Evolutionary conservation across 2,888 invertebrate species (phyloP).

Genomic region (Calliopum simillimum): DNA sequence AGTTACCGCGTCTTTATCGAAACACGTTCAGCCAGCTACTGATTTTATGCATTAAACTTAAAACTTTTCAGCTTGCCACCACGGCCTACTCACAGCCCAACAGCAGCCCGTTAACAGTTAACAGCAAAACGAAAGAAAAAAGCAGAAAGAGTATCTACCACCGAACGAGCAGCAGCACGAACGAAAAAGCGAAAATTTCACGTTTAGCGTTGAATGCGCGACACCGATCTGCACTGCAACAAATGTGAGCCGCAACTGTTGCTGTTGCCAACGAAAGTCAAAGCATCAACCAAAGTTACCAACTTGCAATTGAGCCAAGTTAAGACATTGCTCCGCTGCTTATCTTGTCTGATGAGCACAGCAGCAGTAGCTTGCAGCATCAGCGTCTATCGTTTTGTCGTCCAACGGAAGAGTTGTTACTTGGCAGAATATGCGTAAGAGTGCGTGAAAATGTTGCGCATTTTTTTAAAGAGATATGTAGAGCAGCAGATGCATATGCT

Average conservation of each 20-base stretch:
- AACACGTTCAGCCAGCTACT: constrained; percentile 23
- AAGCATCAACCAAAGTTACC: background rate
- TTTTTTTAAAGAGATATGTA: too few relatives aligned
- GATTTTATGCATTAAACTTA: background rate
- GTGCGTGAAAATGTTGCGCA: too few relatives aligned
- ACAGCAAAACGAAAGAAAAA: background rate
- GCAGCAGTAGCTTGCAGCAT: background rate
- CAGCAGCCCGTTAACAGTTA: background rate
- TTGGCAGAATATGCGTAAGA: too few relatives aligned
- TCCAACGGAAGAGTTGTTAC: too few relatives aligned
- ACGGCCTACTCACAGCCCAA: background rate
- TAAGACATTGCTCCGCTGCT: too few relatives aligned
- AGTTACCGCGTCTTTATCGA: constrained; percentile 18
- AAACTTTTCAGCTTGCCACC: background rate
- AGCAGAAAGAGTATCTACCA: background rate
- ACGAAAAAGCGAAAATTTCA: background rate
- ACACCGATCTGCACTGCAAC: constrained; percentile 25
- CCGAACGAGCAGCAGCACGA: background rate
- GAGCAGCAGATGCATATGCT: too few relatives aligned
- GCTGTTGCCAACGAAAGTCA: constrained; percentile 11
- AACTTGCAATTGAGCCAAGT: background rate
- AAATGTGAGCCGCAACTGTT: constrained; percentile 33
- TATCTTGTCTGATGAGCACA: background rate
- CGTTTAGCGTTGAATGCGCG: constrained; percentile 3
- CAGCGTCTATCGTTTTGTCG: background rate